phyloP scores from a whole-genome alignment of 2,797 vertebrate species.

The Sebastes wilsoni region DNA sequence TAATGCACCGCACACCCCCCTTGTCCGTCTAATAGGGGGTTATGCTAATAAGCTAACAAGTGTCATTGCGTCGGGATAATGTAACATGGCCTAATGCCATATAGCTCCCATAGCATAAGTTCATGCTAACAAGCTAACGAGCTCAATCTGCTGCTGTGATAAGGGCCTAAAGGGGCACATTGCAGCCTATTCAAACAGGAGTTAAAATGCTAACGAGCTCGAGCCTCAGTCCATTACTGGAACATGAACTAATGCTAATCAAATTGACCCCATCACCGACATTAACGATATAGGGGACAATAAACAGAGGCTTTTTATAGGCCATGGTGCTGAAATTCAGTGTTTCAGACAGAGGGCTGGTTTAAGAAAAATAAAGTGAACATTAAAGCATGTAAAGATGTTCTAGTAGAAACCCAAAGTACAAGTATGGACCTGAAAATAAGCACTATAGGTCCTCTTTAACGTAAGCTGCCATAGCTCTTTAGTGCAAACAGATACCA shows the following conservation, averaged over 20 bases:
- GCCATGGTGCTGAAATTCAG: neutral
- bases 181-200: constrained; percentile 47
- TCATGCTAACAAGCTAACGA: constrained; percentile 71
- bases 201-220: constrained; percentile 62
- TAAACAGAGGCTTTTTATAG: neutral
- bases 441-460: no score
- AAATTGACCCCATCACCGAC: constrained; percentile 16
- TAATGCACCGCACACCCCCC: constrained; percentile 46
- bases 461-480: no score
- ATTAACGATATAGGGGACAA: neutral
- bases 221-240: constrained; percentile 42
- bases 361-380: no score
- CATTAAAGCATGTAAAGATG: no score
- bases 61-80: constrained; percentile 60
- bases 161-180: constrained; percentile 52
- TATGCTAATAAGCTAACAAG: constrained; percentile 78
- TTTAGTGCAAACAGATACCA: no score
- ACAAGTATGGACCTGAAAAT: no score
- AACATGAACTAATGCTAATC: constrained; percentile 53
- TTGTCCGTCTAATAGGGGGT: constrained; percentile 60
- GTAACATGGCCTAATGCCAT: constrained; percentile 70
- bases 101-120: constrained; percentile 66
- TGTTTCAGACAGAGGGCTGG: no score
- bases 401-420: no score
- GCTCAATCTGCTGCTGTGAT: constrained; percentile 61